Base-by-base conservation (phyloP, 1,140 invertebrate genomes). In the Hycleus phaleratus region DNA sequence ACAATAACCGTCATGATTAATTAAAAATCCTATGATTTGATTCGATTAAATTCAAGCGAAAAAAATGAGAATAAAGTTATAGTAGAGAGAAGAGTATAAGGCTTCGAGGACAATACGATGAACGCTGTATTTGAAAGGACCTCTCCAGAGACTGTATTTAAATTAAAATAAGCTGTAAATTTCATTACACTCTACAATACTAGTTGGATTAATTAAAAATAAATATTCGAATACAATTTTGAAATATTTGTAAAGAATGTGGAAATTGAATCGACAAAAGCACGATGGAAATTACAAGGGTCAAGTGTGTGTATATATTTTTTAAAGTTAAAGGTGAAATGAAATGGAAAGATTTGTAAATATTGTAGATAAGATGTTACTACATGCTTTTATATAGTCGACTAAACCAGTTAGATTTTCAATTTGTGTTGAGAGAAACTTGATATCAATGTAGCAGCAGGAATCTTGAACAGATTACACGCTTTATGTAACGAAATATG, bases 371-470 rank as follows among this genome's bases (percentile, higher is more conserved):
- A 63, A 63, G 61, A 63, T 60, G 61, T 63, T 63, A 63, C 58
- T 58, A 55, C 56, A 60, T 60, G 61, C 61, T 60, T 60, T 63
- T 63, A 63, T 60, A 49, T 60, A 63, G 53, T 63, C 53, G 26
- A 54, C 58, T 63, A 63, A 63, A 63, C 58, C 61, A 60, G 61
- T 63, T 63, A 63, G 61, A 63, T 60, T 63, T 63, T 60, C 61
- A 63, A 63, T 63, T 63, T 63, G 61, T 60, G 61, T 63, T 57
- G 61, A 63, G 58, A 63, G 58, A 51, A 57, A 60, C 50, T 63
- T 45, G 61, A 63, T 61, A 61, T 58, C 56, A 56, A 60, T 45
- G 47, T 46, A 49, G 43, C 39, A 51, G 38, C 50, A 46, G 58
- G 44, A 55, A 49, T 55, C 47, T 55, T 55, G 38, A 46, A 50